These are phyloP conservation scores for Cordilura impudica DNA, from an alignment of 2,888 invertebrate species.

Conservation along the genomic window DNA sequence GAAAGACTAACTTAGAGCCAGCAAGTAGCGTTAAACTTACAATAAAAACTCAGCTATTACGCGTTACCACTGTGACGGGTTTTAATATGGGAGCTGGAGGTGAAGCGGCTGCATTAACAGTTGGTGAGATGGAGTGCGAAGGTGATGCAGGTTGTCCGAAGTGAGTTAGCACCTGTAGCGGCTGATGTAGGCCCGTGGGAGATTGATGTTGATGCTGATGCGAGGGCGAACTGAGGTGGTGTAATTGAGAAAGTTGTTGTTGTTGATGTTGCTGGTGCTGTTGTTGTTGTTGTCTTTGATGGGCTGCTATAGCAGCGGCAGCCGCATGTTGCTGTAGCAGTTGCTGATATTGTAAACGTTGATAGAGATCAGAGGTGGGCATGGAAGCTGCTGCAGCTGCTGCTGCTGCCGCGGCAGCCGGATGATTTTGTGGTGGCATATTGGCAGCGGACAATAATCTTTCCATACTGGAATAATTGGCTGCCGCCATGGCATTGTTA, in stretches of 20 bases:
- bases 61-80: constrained; percentile 80
- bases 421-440: constrained; percentile 67
- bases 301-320: constrained; percentile 77
- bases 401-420: constrained; percentile 61
- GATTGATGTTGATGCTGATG: constrained; percentile 71
- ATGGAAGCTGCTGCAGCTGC: constrained; percentile 74
- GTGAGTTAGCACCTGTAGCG: constrained; percentile 72
- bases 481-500: constrained; percentile 70
- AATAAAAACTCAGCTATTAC: constrained; percentile 78
- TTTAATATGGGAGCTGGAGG: constrained; percentile 78
- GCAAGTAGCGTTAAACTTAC: constrained; percentile 28
- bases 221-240: constrained; percentile 64
- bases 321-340: constrained; percentile 77
- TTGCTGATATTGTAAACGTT: constrained; percentile 78
- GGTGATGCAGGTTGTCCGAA: constrained; percentile 70
- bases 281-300: constrained; percentile 74
- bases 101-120: constrained; percentile 62
- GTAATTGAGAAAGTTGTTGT: constrained; percentile 64
- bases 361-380: constrained; percentile 79
- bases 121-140: constrained; percentile 60
- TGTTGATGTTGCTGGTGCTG: constrained; percentile 68
- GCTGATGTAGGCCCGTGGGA: constrained; percentile 66
- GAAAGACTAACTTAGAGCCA: constrained; percentile 8
- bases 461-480: constrained; percentile 69
- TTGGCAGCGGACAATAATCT: constrained; percentile 66